Evolutionary conservation across 30 jellyfish, hydroid and myxozoan species (phyloP).

Genomic region (Mastigias papua): DNA sequence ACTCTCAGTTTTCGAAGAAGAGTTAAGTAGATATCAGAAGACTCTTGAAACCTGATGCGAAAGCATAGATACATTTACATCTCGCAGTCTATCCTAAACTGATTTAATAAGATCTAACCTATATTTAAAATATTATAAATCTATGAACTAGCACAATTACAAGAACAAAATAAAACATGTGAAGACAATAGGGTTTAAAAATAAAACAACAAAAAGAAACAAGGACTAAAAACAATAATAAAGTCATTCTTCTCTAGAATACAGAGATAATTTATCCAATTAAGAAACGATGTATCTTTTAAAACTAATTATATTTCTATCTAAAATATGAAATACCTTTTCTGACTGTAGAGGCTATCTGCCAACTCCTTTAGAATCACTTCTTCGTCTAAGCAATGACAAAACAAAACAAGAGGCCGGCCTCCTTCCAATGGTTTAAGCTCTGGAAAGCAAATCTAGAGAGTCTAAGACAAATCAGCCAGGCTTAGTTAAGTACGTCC

Average conservation of each 20-base stretch:
- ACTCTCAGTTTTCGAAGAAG: constrained; percentile 25
- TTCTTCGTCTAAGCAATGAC: background rate
- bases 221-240: too few species aligned
- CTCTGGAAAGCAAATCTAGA: background rate
- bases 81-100: too few species aligned
- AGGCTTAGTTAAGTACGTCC: too few species aligned
- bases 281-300: background rate
- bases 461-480: background rate
- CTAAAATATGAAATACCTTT: constrained; percentile 2
- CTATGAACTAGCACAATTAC: too few species aligned
- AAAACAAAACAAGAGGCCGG: background rate
- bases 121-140: too few species aligned
- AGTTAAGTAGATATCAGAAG: constrained; percentile 43
- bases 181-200: too few species aligned
- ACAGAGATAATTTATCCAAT: too few species aligned
- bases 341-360: constrained; percentile 19
- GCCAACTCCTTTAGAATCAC: constrained; percentile 35
- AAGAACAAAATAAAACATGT: too few species aligned
- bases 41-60: constrained; percentile 13
- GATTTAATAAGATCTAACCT: too few species aligned
- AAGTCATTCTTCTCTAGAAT: too few species aligned
- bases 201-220: too few species aligned
- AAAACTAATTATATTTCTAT: background rate
- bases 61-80: background rate
- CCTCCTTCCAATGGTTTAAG: background rate